Conservation (phyloP, 2,113 vertebrate species). For the Burhinus oedicnemus region DNA sequence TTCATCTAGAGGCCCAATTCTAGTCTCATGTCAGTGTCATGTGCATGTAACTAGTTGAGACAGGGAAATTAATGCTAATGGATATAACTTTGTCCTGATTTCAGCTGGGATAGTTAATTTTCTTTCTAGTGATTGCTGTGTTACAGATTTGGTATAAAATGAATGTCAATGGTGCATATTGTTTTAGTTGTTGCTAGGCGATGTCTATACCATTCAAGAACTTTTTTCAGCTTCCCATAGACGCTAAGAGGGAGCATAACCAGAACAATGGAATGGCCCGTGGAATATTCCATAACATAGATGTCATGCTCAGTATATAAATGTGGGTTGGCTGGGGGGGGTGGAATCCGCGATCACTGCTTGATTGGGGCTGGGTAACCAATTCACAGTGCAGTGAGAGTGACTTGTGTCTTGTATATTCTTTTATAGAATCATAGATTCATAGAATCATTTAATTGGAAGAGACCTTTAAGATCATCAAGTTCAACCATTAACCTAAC, state of each 20-base stretch:
- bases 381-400: background rate
- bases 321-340: background rate
- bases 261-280: background rate
- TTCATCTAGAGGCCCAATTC: background rate
- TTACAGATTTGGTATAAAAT: background rate
- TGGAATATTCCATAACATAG: background rate
- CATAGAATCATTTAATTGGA: background rate
- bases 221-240: background rate
- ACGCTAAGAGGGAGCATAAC: background rate
- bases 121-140: background rate
- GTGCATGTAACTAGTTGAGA: background rate
- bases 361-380: background rate
- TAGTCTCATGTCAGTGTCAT: background rate
- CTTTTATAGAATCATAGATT: background rate
- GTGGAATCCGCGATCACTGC: background rate
- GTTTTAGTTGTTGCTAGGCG: background rate
- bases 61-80: background rate
- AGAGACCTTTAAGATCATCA: background rate
- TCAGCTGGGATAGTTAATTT: background rate
- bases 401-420: background rate
- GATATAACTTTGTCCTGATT: background rate
- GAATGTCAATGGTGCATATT: background rate
- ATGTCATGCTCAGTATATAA: background rate
- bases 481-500: background rate
- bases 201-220: background rate